Base-by-base conservation (phyloP, 2,113 vertebrate species). In the Brachirus orientalis region DNA sequence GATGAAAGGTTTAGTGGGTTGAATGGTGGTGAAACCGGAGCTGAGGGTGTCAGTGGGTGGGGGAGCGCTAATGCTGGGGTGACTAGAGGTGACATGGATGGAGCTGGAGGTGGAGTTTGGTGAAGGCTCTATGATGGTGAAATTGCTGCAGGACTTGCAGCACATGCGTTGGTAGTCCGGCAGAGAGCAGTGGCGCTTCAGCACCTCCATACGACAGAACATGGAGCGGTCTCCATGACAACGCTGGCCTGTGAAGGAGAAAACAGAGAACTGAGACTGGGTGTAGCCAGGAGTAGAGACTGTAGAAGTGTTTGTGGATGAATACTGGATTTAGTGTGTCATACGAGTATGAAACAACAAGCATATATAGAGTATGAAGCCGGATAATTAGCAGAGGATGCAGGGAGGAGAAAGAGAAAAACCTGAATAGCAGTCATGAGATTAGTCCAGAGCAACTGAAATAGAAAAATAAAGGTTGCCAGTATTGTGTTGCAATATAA, bases 211-310 rank as follows among this genome's bases (percentile, higher is more conserved):
- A 72, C 91, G 95, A 86, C 98, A 99, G 81, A 99, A 95, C 77
- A 95, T 88, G 33, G 96, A 97, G 86, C 95, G 97, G 95, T 99
- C 97, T 64, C 92, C 94, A 90, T 95, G 93, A 90, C 98, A 99
- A 85, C 86, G 94, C 58, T 77, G 88, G 85, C 94, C 98, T 99
- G 95, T 85, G 95, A 96, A 90, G 94, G 77, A 97, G 89, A 92
- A 76, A 85, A 86, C 77, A 91, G 59, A 86, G 46, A 85, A 59
- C 74, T 89, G 69, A 90, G 77, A 85, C 56, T 33, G 70, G 73
- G 73, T 19, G 18, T 45, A 74, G 59, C 44, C 43, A 40, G 18
- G 10, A 19, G 44, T 58, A 47, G 64, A 53, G 51, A 46, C 53
- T 48, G 7, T 60, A 47, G 44, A 44, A 40, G 33, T 60, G 22